phyloP scores from a whole-genome alignment of 2,113 vertebrate species.

The Monarcha castaneiventris region DNA sequence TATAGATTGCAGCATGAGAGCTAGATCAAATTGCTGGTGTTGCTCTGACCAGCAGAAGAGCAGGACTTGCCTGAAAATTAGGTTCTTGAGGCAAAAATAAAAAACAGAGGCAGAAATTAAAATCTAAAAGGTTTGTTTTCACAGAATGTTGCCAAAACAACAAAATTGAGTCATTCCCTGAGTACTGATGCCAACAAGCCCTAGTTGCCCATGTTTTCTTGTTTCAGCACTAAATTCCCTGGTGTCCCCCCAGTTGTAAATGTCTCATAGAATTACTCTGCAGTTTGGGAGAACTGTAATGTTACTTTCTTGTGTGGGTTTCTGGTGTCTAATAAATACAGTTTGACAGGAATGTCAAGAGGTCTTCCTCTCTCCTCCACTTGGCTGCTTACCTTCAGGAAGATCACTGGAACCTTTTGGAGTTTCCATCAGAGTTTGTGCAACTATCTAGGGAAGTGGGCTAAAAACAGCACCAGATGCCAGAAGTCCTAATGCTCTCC shows the following conservation, averaged over 20 bases:
- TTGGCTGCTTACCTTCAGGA: not conserved
- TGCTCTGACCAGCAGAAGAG: not conserved
- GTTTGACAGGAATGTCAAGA: not conserved
- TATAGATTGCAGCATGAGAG: not conserved
- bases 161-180: not conserved
- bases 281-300: not conserved
- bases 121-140: not conserved
- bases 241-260: not conserved
- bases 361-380: not conserved
- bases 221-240: not conserved
- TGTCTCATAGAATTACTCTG: not conserved
- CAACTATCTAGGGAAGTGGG: not conserved
- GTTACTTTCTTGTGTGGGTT: not conserved
- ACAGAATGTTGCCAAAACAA: not conserved
- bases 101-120: not conserved
- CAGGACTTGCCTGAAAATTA: not conserved
- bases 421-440: not conserved
- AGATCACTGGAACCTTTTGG: not conserved
- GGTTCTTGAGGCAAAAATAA: not conserved
- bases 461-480: not conserved
- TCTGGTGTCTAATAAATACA: not conserved
- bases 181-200: not conserved
- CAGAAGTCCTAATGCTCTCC: not conserved
- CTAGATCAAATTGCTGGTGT: not conserved
- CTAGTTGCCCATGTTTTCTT: not conserved